Percentiles rank a stretch among this genome's conserved stretches.
Evolutionary conservation across 2,888 invertebrate species (phyloP).

Genomic region (Tricholauxania praeusta): DNA sequence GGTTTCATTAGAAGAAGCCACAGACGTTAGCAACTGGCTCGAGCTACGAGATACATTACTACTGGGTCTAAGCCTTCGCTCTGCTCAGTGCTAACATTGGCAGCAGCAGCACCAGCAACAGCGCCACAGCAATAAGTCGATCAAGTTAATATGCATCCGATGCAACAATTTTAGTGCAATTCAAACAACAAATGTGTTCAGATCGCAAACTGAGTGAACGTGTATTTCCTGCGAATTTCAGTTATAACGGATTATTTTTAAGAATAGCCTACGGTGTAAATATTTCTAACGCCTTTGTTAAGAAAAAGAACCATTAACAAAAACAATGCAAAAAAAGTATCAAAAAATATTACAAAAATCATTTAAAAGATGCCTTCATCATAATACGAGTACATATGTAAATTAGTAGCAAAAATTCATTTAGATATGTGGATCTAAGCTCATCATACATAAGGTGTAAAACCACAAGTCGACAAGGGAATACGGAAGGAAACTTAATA

Average conservation of each 20-base stretch:
- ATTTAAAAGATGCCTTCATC: too few species aligned
- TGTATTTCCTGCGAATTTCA: background rate
- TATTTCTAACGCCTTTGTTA: background rate
- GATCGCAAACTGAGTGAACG: constrained; percentile 14
- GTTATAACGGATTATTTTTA: background rate
- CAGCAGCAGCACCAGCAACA: background rate
- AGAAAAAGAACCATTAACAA: too few species aligned
- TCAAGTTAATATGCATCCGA: background rate
- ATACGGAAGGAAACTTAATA: too few species aligned
- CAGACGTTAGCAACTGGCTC: constrained; percentile 11
- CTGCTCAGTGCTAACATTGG: background rate
- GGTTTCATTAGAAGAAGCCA: constrained; percentile 26
- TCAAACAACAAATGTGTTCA: constrained; percentile 19
- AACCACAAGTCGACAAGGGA: too few species aligned
- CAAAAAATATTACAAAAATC: too few species aligned
- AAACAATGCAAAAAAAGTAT: too few species aligned
- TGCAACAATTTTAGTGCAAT: constrained; percentile 15
- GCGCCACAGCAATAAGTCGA: constrained; percentile 17
- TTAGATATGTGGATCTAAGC: too few species aligned
- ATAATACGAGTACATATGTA: too few species aligned
- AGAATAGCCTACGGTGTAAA: background rate
- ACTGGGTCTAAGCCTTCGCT: constrained; percentile 16
- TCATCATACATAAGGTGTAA: too few species aligned
- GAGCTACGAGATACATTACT: background rate
- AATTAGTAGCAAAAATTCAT: too few species aligned